These are phyloP conservation scores for Mantis religiosa DNA, from an alignment of 2,888 invertebrate genomes.

Conservation along the genomic window DNA sequence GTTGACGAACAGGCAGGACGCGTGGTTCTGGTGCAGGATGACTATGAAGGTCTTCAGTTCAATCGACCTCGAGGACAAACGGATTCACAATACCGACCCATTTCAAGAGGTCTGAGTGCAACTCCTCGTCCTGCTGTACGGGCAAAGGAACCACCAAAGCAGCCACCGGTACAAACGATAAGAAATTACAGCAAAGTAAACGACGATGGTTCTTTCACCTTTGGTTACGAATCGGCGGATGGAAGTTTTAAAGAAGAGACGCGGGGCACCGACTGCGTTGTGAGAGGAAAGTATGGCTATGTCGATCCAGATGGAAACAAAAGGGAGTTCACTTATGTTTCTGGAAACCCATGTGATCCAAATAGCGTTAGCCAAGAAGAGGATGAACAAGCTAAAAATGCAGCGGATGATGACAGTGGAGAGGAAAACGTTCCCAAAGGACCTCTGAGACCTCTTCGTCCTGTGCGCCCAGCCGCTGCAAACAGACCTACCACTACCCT, in stretches of 20 bases:
- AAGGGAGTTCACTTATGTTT: conserved; percentile 80
- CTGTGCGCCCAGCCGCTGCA: conserved; percentile 43
- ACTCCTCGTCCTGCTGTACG: conserved; percentile 43
- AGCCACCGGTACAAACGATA: conserved; percentile 76
- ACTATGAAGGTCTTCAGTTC: conserved; percentile 46
- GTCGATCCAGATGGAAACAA: conserved; percentile 83
- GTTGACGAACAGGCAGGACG: conserved; percentile 37
- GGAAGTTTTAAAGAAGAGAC: conserved; percentile 85
- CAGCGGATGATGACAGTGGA: conserved; percentile 45
- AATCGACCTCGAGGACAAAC: conserved; percentile 41
- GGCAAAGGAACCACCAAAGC: conserved; percentile 56
- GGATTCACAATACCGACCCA: conserved; percentile 12
- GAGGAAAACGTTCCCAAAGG: conserved; percentile 59
- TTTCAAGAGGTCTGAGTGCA: conserved; percentile 40
- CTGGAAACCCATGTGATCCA: conserved; percentile 81
- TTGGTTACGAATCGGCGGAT: conserved; percentile 80
- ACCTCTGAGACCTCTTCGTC: conserved; percentile 34
- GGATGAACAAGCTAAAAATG: conserved; percentile 51
- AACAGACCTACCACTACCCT: conserved; percentile 56
- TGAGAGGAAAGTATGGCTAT: conserved; percentile 82
- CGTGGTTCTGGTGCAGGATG: conserved; percentile 45
- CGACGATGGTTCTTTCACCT: conserved; percentile 79
- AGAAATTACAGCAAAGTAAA: conserved; percentile 79
- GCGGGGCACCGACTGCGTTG: conserved; percentile 79
- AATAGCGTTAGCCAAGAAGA: conserved; percentile 69